Evolutionary conservation across 2,797 vertebrate genomes (phyloP).

Genomic region (Poliocrania exsul): DNA sequence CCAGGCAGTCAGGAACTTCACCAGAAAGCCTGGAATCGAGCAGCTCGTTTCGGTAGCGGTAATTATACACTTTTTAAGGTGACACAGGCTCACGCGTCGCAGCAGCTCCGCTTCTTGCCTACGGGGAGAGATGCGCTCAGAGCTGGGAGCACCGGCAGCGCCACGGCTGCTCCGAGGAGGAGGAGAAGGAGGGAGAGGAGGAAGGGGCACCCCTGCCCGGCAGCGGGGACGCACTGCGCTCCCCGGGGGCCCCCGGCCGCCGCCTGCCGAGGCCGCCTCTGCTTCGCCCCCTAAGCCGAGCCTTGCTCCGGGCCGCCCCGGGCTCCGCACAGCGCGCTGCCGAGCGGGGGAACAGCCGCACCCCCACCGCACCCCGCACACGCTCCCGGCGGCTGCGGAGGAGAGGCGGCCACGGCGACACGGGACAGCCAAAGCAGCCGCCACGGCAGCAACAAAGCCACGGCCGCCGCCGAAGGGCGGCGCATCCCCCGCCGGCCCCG

Average conservation of each 20-base stretch:
- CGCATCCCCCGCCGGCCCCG: neutral
- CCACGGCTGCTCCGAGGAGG: neutral
- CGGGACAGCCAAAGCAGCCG: rapidly evolving
- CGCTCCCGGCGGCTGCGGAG: neutral
- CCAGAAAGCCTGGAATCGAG: neutral
- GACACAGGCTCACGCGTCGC: neutral
- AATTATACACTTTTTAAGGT: neutral
- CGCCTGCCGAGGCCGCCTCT: neutral
- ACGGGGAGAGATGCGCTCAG: neutral
- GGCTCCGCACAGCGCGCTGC: neutral
- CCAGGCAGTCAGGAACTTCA: neutral
- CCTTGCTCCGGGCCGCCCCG: neutral
- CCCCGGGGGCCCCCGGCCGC: neutral
- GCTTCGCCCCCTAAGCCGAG: neutral
- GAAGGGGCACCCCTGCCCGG: neutral
- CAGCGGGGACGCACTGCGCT: neutral
- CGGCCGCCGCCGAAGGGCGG: neutral
- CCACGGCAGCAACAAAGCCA: neutral
- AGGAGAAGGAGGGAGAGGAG: neutral
- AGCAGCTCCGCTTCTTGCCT: neutral
- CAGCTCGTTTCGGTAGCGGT: neutral
- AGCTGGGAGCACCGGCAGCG: neutral
- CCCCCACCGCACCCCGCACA: neutral
- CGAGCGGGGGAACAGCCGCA: neutral
- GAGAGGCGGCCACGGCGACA: neutral